Percentiles rank a stretch among this genome's conserved stretches.
phyloP scores from a whole-genome alignment of 2,797 vertebrate genomes.

The Rhinophrynus dorsalis region DNA sequence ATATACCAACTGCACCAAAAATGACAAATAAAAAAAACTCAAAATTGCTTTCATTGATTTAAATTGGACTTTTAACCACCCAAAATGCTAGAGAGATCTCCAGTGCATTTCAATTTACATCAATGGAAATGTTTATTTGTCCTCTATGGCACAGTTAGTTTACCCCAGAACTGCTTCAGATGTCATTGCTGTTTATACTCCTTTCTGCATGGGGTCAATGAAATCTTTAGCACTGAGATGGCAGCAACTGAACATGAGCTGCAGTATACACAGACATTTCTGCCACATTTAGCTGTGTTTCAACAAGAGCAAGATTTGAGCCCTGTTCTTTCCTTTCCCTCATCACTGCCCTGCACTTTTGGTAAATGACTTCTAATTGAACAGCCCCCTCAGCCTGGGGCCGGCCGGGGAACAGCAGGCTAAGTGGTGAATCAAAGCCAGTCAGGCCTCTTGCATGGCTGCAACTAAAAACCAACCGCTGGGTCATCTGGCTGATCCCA shows the following conservation, averaged over 20 bases:
- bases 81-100: too few relatives aligned
- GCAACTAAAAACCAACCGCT: conserved; percentile 49
- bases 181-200: background rate
- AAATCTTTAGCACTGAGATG: background rate
- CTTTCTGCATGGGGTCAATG: background rate
- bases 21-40: too few relatives aligned
- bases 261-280: conserved; percentile 29
- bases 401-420: conserved; percentile 41
- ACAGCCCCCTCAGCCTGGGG: conserved; percentile 22
- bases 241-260: background rate
- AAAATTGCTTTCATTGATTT: too few relatives aligned
- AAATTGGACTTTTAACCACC: too few relatives aligned
- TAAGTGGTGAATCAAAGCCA: conserved; percentile 50
- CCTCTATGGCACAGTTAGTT: too few relatives aligned
- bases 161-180: too few relatives aligned
- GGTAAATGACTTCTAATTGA: conserved; percentile 47
- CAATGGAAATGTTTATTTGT: too few relatives aligned
- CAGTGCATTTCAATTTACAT: too few relatives aligned
- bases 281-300: conserved; percentile 37
- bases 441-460: conserved; percentile 46
- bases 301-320: conserved; percentile 41
- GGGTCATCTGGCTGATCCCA: conserved; percentile 47
- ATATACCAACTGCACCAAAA: too few relatives aligned
- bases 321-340: conserved; percentile 18
- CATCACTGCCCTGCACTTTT: conserved; percentile 39